A percentile compares a stretch with the other conserved stretches of the same genome.
Evolutionary conservation across 1,140 invertebrate species (phyloP).

Genomic region (Sinonovacula constricta): DNA sequence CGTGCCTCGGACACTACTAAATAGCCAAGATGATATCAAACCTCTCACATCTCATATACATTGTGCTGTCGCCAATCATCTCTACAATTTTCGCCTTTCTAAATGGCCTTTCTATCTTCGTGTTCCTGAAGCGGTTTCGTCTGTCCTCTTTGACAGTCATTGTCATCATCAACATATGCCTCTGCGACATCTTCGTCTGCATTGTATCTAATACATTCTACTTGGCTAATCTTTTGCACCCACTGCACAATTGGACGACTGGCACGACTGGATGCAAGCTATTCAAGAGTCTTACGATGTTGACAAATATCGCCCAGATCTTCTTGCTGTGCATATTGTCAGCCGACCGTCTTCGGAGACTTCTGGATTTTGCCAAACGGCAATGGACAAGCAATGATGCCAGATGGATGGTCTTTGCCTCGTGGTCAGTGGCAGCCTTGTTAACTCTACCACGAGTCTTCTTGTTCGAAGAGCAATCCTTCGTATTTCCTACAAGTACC

Average conservation of each 20-base stretch:
- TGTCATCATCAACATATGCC: slow-evolving; percentile 31
- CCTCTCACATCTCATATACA: slow-evolving; percentile 16
- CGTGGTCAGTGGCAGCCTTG: neutral
- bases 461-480: slow-evolving; percentile 15
- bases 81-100: slow-evolving; percentile 16
- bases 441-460: slow-evolving; percentile 7
- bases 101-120: slow-evolving; percentile 17
- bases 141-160: slow-evolving; percentile 12
- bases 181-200: slow-evolving; percentile 41
- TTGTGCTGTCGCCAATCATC: slow-evolving; percentile 26
- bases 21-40: neutral
- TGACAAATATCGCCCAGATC: slow-evolving; percentile 31
- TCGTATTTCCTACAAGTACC: neutral
- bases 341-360: slow-evolving; percentile 5
- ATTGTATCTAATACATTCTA: slow-evolving; percentile 36
- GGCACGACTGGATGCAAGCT: slow-evolving; percentile 18
- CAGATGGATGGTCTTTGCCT: neutral
- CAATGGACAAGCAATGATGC: slow-evolving; percentile 34
- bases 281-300: slow-evolving; percentile 40
- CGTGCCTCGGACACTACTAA: too few relatives aligned
- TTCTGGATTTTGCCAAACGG: neutral
- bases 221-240: slow-evolving; percentile 18
- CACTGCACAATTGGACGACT: slow-evolving; percentile 21
- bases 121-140: slow-evolving; percentile 6
- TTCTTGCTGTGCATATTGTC: slow-evolving; percentile 26